Percentiles rank a stretch among this genome's conserved stretches.
These are phyloP conservation scores for Lanistes nyassanus DNA, from an alignment of 1,140 invertebrate genomes.

Conservation along the genomic window DNA sequence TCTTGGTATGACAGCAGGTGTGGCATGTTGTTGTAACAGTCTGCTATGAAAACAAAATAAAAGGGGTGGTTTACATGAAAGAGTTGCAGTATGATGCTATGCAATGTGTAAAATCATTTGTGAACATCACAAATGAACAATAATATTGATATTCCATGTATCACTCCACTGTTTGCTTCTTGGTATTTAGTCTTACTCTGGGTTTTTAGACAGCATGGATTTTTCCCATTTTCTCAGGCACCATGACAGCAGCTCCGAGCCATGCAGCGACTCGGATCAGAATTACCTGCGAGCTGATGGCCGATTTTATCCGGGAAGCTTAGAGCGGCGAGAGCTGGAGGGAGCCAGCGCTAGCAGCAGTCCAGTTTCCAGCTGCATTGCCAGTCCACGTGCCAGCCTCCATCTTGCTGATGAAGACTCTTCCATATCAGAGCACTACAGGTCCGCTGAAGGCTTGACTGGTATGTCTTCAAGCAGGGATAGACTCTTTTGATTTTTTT, in stretches of 20 bases:
- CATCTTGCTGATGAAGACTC: constrained; percentile 23
- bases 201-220: not conserved
- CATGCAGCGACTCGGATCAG: constrained; percentile 46
- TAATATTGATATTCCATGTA: not conserved
- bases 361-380: constrained; percentile 33
- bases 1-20: constrained; percentile 41
- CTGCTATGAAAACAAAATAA: too few relatives aligned
- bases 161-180: not conserved
- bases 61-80: too few relatives aligned
- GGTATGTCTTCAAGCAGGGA: too few relatives aligned
- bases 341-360: constrained; percentile 40
- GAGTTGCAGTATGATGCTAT: too few relatives aligned
- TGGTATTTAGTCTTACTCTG: not conserved
- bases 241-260: constrained; percentile 48
- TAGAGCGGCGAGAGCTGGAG: constrained; percentile 28
- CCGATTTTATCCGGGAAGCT: constrained; percentile 8
- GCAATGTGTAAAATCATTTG: too few relatives aligned
- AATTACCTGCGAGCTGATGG: constrained; percentile 22
- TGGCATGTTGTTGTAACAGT: not conserved
- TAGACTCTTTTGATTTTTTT: too few relatives aligned
- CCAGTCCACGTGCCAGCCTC: constrained; percentile 33
- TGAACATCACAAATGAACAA: too few relatives aligned
- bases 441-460: too few relatives aligned
- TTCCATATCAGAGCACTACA: not conserved
- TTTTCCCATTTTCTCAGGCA: constrained; percentile 19